Conservation (phyloP, 2,797 vertebrate species). For the Hafferia zeledoni region DNA sequence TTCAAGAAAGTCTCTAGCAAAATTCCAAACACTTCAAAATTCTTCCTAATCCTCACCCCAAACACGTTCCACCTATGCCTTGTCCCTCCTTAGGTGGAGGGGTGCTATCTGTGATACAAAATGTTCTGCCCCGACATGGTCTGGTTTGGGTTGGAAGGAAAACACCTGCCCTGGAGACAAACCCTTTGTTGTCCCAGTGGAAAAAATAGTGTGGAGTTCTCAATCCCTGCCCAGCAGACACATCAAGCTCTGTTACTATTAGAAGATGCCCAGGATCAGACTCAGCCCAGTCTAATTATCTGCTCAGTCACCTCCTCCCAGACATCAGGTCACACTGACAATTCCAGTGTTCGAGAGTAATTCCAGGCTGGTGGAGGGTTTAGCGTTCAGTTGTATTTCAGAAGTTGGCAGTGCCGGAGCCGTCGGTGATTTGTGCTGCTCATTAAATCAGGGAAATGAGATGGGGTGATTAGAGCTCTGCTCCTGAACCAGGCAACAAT, state of each 20-base stretch:
- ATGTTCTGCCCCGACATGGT: not conserved
- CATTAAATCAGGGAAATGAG: constrained; percentile 15
- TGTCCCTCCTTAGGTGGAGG: accelerated
- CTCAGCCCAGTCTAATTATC: not conserved
- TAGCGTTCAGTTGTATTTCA: not conserved
- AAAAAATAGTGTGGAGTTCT: not conserved
- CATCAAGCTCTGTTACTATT: not conserved
- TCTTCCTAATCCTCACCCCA: not conserved
- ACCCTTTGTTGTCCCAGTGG: not conserved
- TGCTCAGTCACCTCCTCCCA: not conserved
- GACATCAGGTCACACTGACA: not conserved
- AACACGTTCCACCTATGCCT: not conserved
- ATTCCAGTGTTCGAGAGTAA: not conserved
- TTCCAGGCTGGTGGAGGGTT: not conserved
- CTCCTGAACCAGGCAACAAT: not conserved
- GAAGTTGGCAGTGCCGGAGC: not conserved
- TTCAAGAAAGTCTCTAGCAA: not conserved
- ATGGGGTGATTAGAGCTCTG: not conserved
- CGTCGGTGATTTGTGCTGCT: not conserved
- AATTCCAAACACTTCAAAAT: not conserved
- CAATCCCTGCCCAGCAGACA: not conserved
- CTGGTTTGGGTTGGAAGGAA: not conserved
- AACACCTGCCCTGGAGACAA: not conserved
- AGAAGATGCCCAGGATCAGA: not conserved
- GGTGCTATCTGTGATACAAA: not conserved